Conservation (phyloP, 1,140 invertebrate genomes). For the Tetranychus urticae region DNA sequence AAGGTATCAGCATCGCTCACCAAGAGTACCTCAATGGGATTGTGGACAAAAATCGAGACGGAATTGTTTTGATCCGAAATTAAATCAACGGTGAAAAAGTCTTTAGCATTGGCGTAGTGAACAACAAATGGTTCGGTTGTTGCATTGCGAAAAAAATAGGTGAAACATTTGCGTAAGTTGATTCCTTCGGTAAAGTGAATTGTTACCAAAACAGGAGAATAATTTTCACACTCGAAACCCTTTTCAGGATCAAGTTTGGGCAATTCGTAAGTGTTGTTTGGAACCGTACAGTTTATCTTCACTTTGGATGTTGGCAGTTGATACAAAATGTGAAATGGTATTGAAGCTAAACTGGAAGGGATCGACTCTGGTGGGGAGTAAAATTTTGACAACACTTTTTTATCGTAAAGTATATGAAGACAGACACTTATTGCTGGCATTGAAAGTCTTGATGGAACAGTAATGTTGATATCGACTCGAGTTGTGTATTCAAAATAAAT, state of each 20-base stretch:
- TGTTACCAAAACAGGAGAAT: too few species aligned
- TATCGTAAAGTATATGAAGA: neutral
- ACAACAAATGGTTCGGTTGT: neutral
- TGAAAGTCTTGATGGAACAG: neutral
- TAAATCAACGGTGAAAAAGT: neutral
- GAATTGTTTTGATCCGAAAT: neutral
- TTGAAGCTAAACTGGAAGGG: too few species aligned
- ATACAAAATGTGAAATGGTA: too few species aligned
- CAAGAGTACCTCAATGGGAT: neutral
- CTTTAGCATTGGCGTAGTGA: neutral
- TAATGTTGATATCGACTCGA: neutral
- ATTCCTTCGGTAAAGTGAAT: too few species aligned
- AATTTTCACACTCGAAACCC: too few species aligned
- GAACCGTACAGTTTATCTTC: too few species aligned
- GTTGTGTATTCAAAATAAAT: neutral
- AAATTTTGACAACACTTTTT: too few species aligned
- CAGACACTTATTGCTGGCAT: neutral
- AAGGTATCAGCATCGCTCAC: neutral
- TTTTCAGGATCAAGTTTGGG: too few species aligned
- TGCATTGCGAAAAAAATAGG: neutral
- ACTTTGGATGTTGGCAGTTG: too few species aligned
- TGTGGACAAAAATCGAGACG: neutral
- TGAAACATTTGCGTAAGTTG: neutral
- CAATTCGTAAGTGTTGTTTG: too few species aligned
- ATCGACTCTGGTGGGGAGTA: too few species aligned